Evolutionary conservation across 2,113 vertebrate species (phyloP).

Genomic region (Malurus elegans): DNA sequence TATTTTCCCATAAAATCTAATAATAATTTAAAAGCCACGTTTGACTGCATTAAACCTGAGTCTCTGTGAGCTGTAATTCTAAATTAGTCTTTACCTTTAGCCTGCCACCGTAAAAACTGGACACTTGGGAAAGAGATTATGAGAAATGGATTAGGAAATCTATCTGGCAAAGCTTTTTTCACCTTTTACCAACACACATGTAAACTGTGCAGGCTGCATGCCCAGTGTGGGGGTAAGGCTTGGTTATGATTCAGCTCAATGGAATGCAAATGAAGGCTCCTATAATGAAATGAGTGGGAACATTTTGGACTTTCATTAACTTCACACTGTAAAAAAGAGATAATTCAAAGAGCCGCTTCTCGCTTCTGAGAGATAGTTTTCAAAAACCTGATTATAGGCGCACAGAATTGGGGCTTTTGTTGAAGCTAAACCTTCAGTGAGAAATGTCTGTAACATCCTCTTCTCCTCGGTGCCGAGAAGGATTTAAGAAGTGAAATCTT

Average conservation of each 20-base stretch:
- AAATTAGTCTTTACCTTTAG: not conserved
- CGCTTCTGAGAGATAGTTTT: not conserved
- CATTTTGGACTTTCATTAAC: slow-evolving; percentile 4
- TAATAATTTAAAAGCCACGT: not conserved
- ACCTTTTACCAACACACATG: slow-evolving; percentile 15
- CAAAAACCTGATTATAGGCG: not conserved
- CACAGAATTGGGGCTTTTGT: not conserved
- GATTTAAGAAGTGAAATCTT: not conserved
- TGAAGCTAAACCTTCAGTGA: not conserved
- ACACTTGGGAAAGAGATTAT: not conserved
- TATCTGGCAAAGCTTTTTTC: not conserved
- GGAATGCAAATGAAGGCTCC: slow-evolving; percentile 41
- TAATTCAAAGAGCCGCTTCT: slow-evolving; percentile 4
- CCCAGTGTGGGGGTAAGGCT: slow-evolving; percentile 13
- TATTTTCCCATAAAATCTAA: not conserved
- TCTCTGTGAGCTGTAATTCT: not conserved
- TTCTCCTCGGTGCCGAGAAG: not conserved
- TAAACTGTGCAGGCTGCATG: slow-evolving; percentile 10
- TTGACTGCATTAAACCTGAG: not conserved
- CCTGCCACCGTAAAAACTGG: not conserved
- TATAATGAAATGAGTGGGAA: slow-evolving; percentile 30
- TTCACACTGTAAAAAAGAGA: not conserved
- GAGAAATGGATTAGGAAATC: not conserved
- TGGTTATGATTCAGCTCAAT: slow-evolving; percentile 25
- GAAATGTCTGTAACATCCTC: slow-evolving; percentile 13